These are phyloP conservation scores for Macroteleia sp. DNA, from an alignment of 2,888 invertebrate genomes.

Conservation along the genomic window DNA sequence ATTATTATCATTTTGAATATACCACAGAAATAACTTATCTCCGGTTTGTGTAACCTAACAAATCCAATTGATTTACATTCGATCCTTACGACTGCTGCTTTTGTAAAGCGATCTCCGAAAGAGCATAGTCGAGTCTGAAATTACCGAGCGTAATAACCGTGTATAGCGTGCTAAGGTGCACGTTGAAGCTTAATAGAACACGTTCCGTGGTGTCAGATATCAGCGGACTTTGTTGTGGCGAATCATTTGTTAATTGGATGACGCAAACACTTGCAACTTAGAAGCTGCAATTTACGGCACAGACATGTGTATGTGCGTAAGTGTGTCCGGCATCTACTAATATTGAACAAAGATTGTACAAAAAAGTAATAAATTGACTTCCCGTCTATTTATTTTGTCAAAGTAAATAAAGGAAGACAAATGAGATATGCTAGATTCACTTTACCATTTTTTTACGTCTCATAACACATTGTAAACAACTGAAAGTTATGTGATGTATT, in stretches of 20 bases:
- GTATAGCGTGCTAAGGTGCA: slow-evolving; percentile 32
- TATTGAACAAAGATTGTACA: too few species aligned
- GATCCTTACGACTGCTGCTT: slow-evolving; percentile 15
- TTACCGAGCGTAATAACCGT: slow-evolving; percentile 52
- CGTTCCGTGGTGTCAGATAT: slow-evolving; percentile 47
- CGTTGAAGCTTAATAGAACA: slow-evolving; percentile 50
- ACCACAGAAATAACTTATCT: neutral
- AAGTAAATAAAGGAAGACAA: too few species aligned
- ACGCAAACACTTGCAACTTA: slow-evolving; percentile 26
- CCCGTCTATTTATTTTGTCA: too few species aligned
- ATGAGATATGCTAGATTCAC: too few species aligned
- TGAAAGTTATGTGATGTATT: too few species aligned
- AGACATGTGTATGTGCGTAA: too few species aligned
- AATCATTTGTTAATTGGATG: slow-evolving; percentile 59
- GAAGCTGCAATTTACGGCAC: too few species aligned
- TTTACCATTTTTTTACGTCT: too few species aligned
- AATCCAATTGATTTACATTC: slow-evolving; percentile 31
- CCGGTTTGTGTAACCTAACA: slow-evolving; percentile 8
- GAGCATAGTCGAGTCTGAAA: slow-evolving; percentile 34
- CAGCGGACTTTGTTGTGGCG: slow-evolving; percentile 37
- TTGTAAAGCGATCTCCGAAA: slow-evolving; percentile 40
- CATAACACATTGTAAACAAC: too few species aligned
- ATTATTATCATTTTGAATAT: too few species aligned
- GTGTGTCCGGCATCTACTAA: too few species aligned
- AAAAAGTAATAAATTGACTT: too few species aligned